A percentile compares a stretch with the other conserved stretches of the same genome.
These are phyloP conservation scores for Pangasianodon hypophthalmus DNA, from an alignment of 2,113 vertebrate genomes.

Conservation along the genomic window DNA sequence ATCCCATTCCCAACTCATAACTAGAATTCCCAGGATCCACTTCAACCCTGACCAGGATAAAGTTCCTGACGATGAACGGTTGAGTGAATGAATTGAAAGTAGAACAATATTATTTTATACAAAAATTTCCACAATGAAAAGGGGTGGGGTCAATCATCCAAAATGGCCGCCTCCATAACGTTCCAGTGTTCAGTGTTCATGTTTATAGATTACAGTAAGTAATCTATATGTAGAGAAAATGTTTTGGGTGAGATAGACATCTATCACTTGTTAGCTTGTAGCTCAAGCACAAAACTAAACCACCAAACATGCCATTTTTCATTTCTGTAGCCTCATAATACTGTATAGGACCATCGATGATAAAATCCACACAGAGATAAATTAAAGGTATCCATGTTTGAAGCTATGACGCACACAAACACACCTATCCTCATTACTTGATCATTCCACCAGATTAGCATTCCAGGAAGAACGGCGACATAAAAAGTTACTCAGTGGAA, in stretches of 20 bases:
- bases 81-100: not conserved
- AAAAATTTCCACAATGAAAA: not conserved
- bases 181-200: not conserved
- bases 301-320: not conserved
- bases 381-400: constrained; percentile 19
- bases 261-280: not conserved
- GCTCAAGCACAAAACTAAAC: not conserved
- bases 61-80: not conserved
- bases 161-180: not conserved
- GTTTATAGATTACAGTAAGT: not conserved
- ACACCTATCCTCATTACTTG: constrained; percentile 13
- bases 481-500: constrained; percentile 44
- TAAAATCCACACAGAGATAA: not conserved
- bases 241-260: not conserved
- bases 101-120: not conserved
- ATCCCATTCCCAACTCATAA: not conserved
- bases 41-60: not conserved
- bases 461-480: constrained; percentile 39
- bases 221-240: not conserved
- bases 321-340: not conserved
- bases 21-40: not conserved
- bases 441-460: constrained; percentile 32
- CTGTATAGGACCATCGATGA: not conserved
- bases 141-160: not conserved
- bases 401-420: constrained; percentile 1